Base-by-base conservation (phyloP, 2,113 vertebrate species). In the Campylomormyrus tamandua region DNA sequence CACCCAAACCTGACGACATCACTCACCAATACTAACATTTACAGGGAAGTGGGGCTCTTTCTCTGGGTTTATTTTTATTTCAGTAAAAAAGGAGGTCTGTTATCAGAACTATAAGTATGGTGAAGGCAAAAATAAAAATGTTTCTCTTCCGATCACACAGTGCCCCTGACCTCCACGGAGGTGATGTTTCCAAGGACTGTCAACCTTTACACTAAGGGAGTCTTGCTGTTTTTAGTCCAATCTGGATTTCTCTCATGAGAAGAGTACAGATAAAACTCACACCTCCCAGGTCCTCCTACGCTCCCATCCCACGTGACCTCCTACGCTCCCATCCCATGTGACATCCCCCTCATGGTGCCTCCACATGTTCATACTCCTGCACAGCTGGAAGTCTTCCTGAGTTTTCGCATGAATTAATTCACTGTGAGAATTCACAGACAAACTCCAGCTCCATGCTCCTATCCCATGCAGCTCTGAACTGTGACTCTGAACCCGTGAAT, bases 61-160 rank as follows among this genome's bases (percentile, higher is more conserved):
- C 91, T 92, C 5, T 39, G 35, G 2, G 84, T 88, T 88, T 92
- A 91, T 91, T 91, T 90, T 92, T 91, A 48, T 88, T 90, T 42
- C 17, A 31, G 56, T 92, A 91, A 90, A 90, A 89, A 89, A 90
- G 91, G 92, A 92, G 91, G 46, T 89, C n/a, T 84, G 89, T 87
- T 89, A 90, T 1, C 27, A 93, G 93, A 94, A 89, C 92, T 91
- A 91, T 66, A 91, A 89, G 11, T 49, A 6, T 5, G 92, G 89
- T 91, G 92, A 92, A 91, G 62, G 91, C 31, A 58, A 50, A 90
- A 87, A 50, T 19, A 24, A 90, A 89, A 89, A 87, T 53, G 48
- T n/a, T 85, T 91, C 42, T 86, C 66, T 91, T 91, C 8, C 70
- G 92, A 92, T 90, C 91, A 86, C 53, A 21, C 35, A 74, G 7